Evolutionary conservation across 2,797 vertebrate species (phyloP).

Genomic region (Thripadectes ignobilis): DNA sequence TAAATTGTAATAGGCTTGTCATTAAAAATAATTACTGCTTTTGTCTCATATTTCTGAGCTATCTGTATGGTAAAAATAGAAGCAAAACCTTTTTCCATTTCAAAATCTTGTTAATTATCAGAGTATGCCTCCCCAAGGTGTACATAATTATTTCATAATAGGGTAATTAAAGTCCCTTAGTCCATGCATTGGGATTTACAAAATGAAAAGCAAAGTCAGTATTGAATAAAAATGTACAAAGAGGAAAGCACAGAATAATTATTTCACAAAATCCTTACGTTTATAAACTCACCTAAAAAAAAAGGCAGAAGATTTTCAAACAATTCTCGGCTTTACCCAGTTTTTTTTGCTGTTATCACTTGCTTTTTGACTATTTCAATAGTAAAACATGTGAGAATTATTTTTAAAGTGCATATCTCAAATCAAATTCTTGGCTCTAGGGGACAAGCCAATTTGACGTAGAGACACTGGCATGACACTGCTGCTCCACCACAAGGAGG

Average conservation of each 20-base stretch:
- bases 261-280: not conserved
- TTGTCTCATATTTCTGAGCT: conserved; percentile 15
- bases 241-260: conserved; percentile 10
- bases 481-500: not conserved
- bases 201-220: conserved; percentile 48
- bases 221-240: not conserved
- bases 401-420: not conserved
- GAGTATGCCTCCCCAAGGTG: conserved; percentile 44
- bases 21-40: conserved; percentile 46
- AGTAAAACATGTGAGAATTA: not conserved
- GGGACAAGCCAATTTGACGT: not conserved
- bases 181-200: conserved; percentile 60
- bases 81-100: conserved; percentile 39
- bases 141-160: conserved; percentile 59
- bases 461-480: not conserved
- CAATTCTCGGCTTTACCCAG: not conserved
- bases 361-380: not conserved
- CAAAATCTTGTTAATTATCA: conserved; percentile 67
- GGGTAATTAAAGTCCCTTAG: conserved; percentile 63
- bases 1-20: not conserved
- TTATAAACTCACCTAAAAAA: not conserved
- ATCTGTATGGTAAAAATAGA: conserved; percentile 51
- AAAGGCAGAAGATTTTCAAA: not conserved
- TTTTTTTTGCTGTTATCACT: not conserved
- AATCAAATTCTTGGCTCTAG: not conserved